Evolutionary conservation across 2,888 invertebrate genomes (phyloP), one percentile per base, ranked within the genome.

Genomic region (Hymenopus coronatus): DNA sequence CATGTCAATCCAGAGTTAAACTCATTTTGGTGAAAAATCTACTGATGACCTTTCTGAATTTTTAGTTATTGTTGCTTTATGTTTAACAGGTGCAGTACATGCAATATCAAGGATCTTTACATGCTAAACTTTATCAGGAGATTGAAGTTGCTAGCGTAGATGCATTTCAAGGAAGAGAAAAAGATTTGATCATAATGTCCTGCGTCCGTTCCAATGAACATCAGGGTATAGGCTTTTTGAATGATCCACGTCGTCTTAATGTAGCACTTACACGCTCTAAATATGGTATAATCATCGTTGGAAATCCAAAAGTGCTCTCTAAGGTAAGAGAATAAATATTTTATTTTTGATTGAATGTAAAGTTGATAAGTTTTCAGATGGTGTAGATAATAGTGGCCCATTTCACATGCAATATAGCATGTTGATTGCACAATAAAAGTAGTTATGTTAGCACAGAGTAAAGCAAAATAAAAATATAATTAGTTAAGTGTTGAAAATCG

Each of bases 81-180:
- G 6, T 70, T 20, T 70, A 0, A 84, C 88, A 92, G 92, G 93
- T 98, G 0, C 99, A 99, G 92, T 98, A 99, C 93, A 99, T 99
- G 99, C 99, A 99, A 93, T 98, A 98, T 93, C 99, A 99, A 93
- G 99, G 99, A 20, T 97, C 98, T 20, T 94, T 99, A 89, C 99
- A 99, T 93, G 97, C 98, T 82, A 99, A 99, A 92, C 94, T 99
- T 0, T 99, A 99, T 93, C 97, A 99, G 94, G 99, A 99, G 93
- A 98, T 99, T 89, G 99, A 99, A 94, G 99, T 99, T 0, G 99
- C 99, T 14, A 99, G 99, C 93, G 99, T 99, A 4, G 99, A 99
- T 93, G 99, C 99, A 0, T 99, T 99, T 93, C 99, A 99, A 93
- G 99, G 99, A 0, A 95, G 99, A 87, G 99, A 99, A 93, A 99